Evolutionary conservation across 2,113 vertebrate species (phyloP).

Genomic region (Myanophis thanlyinensis): DNA sequence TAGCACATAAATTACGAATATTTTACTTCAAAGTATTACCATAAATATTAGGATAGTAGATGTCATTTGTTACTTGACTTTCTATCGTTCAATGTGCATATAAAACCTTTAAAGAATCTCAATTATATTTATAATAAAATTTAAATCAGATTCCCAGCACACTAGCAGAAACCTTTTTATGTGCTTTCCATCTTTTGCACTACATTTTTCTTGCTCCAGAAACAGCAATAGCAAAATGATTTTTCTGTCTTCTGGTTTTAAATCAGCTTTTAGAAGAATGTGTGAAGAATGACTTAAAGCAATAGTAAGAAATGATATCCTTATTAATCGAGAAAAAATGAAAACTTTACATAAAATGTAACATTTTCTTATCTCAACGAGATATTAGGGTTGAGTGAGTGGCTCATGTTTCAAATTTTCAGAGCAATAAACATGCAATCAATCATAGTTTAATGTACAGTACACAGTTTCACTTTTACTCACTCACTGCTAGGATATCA

Average conservation of each 20-base stretch:
- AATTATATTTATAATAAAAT: constrained; percentile 2
- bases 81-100: neutral
- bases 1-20: neutral
- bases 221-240: neutral
- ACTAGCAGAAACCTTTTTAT: neutral
- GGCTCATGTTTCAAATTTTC: neutral
- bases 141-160: neutral
- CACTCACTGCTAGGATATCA: neutral
- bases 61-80: neutral
- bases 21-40: neutral
- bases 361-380: neutral
- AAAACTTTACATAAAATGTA: neutral
- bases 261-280: neutral
- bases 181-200: neutral
- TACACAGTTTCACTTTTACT: neutral
- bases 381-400: neutral
- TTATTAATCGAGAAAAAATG: neutral
- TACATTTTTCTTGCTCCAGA: neutral
- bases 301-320: neutral
- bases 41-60: neutral
- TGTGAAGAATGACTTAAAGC: neutral
- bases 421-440: neutral
- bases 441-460: neutral
- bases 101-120: neutral
- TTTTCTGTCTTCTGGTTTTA: neutral